These are phyloP conservation scores for Apoderus coryli DNA, from an alignment of 2,888 invertebrate species.

Conservation along the genomic window DNA sequence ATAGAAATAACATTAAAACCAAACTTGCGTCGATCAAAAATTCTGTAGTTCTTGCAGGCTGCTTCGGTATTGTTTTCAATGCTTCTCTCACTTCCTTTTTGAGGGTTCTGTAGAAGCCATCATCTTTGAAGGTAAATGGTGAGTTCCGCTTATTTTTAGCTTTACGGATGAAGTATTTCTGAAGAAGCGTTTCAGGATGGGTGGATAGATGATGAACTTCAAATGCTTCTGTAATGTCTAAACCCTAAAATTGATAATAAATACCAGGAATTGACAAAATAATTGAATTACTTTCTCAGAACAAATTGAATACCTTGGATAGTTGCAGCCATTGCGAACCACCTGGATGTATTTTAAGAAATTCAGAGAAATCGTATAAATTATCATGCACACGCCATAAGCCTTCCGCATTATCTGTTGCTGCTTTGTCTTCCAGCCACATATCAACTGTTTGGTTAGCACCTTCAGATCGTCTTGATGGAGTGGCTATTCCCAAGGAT, in stretches of 20 bases:
- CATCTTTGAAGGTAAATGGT: slow-evolving; percentile 55
- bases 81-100: slow-evolving; percentile 37
- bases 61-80: slow-evolving; percentile 38
- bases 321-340: slow-evolving; percentile 60
- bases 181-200: slow-evolving; percentile 37
- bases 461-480: slow-evolving; percentile 15
- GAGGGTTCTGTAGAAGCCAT: slow-evolving; percentile 61
- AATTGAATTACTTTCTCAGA: not conserved
- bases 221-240: slow-evolving; percentile 69
- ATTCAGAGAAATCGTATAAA: slow-evolving; percentile 74
- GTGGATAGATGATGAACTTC: slow-evolving; percentile 54
- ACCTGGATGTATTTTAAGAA: slow-evolving; percentile 72
- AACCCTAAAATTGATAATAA: slow-evolving; percentile 38
- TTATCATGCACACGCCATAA: slow-evolving; percentile 62
- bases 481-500: slow-evolving; percentile 21
- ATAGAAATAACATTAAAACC: slow-evolving; percentile 22
- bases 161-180: slow-evolving; percentile 50
- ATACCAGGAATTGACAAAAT: slow-evolving; percentile 2
- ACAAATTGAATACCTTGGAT: slow-evolving; percentile 48
- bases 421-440: slow-evolving; percentile 50
- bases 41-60: slow-evolving; percentile 26
- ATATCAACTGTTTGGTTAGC: slow-evolving; percentile 16
- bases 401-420: slow-evolving; percentile 59
- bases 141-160: slow-evolving; percentile 49
- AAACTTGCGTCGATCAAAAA: slow-evolving; percentile 32